Conservation (phyloP, 2,888 invertebrate species). For the Hetaerina titia region DNA sequence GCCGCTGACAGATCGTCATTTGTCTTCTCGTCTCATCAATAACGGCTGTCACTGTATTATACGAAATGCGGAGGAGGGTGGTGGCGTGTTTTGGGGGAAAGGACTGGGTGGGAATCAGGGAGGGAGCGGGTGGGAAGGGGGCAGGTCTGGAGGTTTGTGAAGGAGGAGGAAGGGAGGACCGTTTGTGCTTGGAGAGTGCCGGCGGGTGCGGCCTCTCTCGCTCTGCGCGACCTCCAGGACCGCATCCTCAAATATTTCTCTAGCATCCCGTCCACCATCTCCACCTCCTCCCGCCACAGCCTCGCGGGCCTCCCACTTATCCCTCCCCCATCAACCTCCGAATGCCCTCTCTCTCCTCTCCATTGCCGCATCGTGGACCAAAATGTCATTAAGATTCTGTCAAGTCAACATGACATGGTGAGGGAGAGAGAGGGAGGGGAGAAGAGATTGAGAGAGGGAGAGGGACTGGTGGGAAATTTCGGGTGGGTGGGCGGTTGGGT, state of each 20-base stretch:
- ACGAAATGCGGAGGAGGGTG: conserved; percentile 69
- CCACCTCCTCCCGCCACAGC: background rate
- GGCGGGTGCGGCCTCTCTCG: background rate
- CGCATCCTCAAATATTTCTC: conserved; percentile 46
- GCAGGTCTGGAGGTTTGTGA: conserved; percentile 15
- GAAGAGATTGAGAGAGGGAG: background rate
- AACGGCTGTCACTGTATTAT: conserved; percentile 70
- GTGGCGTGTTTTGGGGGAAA: conserved; percentile 65
- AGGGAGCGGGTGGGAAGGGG: conserved; percentile 3
- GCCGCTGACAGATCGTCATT: conserved; percentile 79
- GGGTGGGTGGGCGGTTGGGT: background rate
- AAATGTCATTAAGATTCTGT: conserved; percentile 79
- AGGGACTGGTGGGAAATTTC: background rate
- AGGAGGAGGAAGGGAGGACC: conserved; percentile 52
- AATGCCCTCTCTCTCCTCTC: background rate
- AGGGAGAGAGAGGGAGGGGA: background rate
- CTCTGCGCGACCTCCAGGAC: conserved; percentile 38
- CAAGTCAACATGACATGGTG: conserved; percentile 78
- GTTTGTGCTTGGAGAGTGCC: conserved; percentile 41
- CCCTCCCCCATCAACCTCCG: background rate
- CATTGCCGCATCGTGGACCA: conserved; percentile 65
- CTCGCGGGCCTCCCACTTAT: background rate
- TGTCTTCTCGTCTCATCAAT: conserved; percentile 78
- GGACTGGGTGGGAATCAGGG: background rate
- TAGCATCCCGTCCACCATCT: background rate